Evolutionary conservation across 2,888 invertebrate genomes (phyloP).

Genomic region (Formica aserva): DNA sequence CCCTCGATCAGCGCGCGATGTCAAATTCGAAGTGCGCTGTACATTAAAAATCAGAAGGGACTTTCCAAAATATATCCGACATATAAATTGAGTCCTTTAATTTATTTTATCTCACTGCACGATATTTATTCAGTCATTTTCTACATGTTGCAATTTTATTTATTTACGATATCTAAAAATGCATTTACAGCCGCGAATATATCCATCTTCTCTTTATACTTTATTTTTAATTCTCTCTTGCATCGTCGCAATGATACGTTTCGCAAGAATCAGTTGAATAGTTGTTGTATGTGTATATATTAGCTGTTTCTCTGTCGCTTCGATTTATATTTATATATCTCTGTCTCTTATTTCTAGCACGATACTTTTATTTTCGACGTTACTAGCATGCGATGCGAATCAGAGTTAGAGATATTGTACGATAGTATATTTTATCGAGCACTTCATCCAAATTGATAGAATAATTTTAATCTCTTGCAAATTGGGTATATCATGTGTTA

Average conservation of each 20-base stretch:
- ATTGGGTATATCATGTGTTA: not conserved
- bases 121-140: not conserved
- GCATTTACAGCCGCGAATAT: not conserved
- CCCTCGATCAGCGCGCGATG: not conserved
- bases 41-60: not conserved
- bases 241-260: not conserved
- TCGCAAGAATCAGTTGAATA: not conserved
- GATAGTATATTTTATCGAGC: not conserved
- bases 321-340: conserved; percentile 7
- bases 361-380: not conserved
- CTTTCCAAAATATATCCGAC: conserved; percentile 7
- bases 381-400: conserved; percentile 32
- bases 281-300: not conserved
- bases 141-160: not conserved
- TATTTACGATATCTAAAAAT: not conserved
- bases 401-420: not conserved
- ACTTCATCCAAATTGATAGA: not conserved
- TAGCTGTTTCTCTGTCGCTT: conserved; percentile 19
- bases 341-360: conserved; percentile 14
- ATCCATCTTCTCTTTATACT: not conserved
- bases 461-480: conserved; percentile 7
- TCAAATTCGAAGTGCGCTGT: not conserved
- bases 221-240: conserved; percentile 5
- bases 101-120: not conserved
- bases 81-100: not conserved